These are phyloP conservation scores for Torymus auratus DNA, from an alignment of 2,888 invertebrate genomes.

Conservation along the genomic window DNA sequence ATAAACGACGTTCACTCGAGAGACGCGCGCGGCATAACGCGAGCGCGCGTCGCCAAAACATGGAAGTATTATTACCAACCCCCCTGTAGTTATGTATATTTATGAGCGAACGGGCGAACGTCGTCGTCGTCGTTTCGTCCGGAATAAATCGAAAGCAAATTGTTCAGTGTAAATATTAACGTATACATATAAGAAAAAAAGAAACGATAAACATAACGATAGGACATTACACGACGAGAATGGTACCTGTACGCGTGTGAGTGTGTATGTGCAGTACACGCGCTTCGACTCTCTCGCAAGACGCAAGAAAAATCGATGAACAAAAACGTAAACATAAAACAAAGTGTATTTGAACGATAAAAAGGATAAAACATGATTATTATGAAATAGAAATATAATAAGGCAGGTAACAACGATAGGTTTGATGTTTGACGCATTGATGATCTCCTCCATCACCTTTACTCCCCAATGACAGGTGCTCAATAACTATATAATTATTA, in stretches of 20 bases:
- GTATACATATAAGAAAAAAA: background rate
- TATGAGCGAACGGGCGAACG: background rate
- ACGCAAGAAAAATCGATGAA: too few species aligned
- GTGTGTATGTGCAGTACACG: too few species aligned
- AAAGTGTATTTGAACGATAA: conserved; percentile 12
- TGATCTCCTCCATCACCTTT: background rate
- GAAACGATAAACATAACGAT: conserved; percentile 24
- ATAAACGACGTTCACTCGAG: too few species aligned
- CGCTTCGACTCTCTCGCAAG: too few species aligned
- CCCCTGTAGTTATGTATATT: background rate
- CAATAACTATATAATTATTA: conserved; percentile 17
- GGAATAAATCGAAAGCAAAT: conserved; percentile 4
- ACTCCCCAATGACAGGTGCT: conserved; percentile 34
- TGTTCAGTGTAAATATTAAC: conserved; percentile 30
- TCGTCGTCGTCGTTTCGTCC: conserved; percentile 12
- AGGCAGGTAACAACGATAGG: conserved; percentile 14
- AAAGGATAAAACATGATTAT: background rate
- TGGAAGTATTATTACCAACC: conserved; percentile 22
- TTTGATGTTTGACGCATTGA: conserved; percentile 32
- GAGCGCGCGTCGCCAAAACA: conserved; percentile 15
- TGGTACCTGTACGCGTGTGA: too few species aligned
- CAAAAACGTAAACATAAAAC: conserved; percentile 6
- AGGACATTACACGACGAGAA: background rate
- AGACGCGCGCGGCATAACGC: background rate
- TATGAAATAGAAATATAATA: conserved; percentile 25